phyloP scores from a whole-genome alignment of 2,888 invertebrate genomes.

The Iphiclides podalirius region DNA sequence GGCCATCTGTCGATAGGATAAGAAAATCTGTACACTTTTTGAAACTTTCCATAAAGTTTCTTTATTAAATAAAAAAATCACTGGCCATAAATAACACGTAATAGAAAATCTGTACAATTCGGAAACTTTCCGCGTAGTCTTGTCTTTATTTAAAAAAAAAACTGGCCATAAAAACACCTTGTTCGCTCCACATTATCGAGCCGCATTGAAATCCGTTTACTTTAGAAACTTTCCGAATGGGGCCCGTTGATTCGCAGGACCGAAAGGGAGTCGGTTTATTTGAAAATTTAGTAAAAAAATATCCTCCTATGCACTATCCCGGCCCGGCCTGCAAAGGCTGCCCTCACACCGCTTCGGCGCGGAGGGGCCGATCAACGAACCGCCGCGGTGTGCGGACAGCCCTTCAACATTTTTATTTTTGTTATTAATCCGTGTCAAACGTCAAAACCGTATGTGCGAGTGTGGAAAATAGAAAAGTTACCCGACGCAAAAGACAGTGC shows the following conservation, averaged over 20 bases:
- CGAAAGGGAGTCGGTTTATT: slow-evolving; percentile 35
- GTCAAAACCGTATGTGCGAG: slow-evolving; percentile 33
- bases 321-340: slow-evolving; percentile 30
- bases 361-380: not conserved
- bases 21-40: not conserved
- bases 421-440: slow-evolving; percentile 21
- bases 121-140: no score
- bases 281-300: slow-evolving; percentile 58
- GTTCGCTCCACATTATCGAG: no score
- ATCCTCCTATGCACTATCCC: slow-evolving; percentile 59
- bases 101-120: no score
- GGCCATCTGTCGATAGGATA: not conserved
- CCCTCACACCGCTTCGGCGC: slow-evolving; percentile 8
- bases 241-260: not conserved
- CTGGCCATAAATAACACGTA: no score
- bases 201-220: no score
- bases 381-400: slow-evolving; percentile 20
- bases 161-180: no score
- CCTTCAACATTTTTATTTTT: slow-evolving; percentile 11
- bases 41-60: no score
- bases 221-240: no score
- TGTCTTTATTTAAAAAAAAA: no score
- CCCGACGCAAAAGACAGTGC: slow-evolving; percentile 59
- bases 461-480: slow-evolving; percentile 39
- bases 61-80: no score